phyloP scores from a whole-genome alignment of 2,113 vertebrate genomes.

The Nansenia antarctica region DNA sequence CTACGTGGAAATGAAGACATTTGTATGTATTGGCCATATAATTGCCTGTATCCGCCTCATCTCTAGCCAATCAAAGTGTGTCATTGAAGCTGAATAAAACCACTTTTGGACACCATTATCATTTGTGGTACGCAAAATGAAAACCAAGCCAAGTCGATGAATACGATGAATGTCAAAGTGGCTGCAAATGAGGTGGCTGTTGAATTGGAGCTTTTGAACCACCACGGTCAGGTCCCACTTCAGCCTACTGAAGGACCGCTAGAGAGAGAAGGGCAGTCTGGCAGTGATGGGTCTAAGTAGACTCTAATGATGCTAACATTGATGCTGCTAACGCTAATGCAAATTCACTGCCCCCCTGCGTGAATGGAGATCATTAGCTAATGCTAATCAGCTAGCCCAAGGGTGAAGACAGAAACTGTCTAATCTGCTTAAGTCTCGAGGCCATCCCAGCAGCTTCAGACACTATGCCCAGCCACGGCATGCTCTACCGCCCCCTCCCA shows the following conservation, averaged over 20 bases:
- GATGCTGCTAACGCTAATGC: slow-evolving; percentile 50
- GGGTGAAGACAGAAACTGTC: slow-evolving; percentile 51
- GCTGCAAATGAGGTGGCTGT: slow-evolving; percentile 44
- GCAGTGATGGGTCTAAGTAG: slow-evolving; percentile 52
- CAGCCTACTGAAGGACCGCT: slow-evolving; percentile 38
- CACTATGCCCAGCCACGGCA: no score
- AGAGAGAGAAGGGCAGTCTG: slow-evolving; percentile 50
- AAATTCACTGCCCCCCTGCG: slow-evolving; percentile 28
- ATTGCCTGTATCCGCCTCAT: slow-evolving; percentile 16
- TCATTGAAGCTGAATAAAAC: slow-evolving; percentile 15
- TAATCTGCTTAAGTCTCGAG: no score
- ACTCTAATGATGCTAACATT: slow-evolving; percentile 47
- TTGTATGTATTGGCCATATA: slow-evolving; percentile 24
- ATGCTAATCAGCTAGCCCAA: slow-evolving; percentile 50
- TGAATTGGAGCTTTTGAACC: slow-evolving; percentile 39
- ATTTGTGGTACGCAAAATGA: slow-evolving; percentile 27
- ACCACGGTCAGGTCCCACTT: slow-evolving; percentile 32
- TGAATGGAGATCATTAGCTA: no score
- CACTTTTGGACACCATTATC: background rate
- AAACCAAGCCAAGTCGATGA: slow-evolving; percentile 24
- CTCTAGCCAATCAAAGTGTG: slow-evolving; percentile 16
- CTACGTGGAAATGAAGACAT: slow-evolving; percentile 15
- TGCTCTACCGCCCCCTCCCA: no score
- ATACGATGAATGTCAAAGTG: slow-evolving; percentile 41
- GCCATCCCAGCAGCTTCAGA: slow-evolving; percentile 44